phyloP scores from a whole-genome alignment of 2,888 invertebrate species.

The Plemyria rubiginata region DNA sequence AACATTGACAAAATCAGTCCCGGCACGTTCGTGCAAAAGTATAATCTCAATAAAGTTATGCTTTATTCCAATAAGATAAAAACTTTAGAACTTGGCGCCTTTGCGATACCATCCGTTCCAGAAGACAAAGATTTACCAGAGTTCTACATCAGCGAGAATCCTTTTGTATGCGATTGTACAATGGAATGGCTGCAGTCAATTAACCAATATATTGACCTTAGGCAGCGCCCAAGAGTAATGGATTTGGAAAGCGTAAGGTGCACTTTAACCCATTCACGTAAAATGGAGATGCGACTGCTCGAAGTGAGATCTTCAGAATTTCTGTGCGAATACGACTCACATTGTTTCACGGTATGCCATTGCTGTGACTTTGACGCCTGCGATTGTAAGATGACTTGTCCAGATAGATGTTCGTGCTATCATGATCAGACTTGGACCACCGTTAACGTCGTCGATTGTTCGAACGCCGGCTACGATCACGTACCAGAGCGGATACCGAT shows the following conservation, averaged over 20 bases:
- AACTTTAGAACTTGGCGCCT: constrained; percentile 89
- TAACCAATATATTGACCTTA: constrained; percentile 89
- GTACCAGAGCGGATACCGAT: constrained; percentile 93
- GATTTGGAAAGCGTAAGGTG: constrained; percentile 92
- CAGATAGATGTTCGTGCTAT: constrained; percentile 93
- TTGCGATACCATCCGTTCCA: constrained; percentile 87
- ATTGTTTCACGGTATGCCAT: constrained; percentile 94
- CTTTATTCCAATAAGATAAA: constrained; percentile 90
- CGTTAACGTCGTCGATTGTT: constrained; percentile 92
- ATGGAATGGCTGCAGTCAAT: constrained; percentile 94
- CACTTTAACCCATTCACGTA: constrained; percentile 88
- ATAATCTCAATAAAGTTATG: constrained; percentile 90
- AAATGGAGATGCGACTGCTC: constrained; percentile 86
- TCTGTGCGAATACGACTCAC: constrained; percentile 91
- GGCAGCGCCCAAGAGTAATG: constrained; percentile 91
- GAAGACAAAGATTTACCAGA: constrained; percentile 89
- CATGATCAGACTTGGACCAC: constrained; percentile 94
- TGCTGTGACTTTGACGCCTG: constrained; percentile 96
- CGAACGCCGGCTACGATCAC: constrained; percentile 88
- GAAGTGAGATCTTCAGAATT: constrained; percentile 90
- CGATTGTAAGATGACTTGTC: constrained; percentile 96
- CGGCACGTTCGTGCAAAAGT: constrained; percentile 89
- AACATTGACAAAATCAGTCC: constrained; percentile 88
- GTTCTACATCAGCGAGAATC: constrained; percentile 93
- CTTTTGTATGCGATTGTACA: constrained; percentile 93